Base-by-base conservation (phyloP, 1,140 invertebrate species). In the Drosophila tristis region DNA sequence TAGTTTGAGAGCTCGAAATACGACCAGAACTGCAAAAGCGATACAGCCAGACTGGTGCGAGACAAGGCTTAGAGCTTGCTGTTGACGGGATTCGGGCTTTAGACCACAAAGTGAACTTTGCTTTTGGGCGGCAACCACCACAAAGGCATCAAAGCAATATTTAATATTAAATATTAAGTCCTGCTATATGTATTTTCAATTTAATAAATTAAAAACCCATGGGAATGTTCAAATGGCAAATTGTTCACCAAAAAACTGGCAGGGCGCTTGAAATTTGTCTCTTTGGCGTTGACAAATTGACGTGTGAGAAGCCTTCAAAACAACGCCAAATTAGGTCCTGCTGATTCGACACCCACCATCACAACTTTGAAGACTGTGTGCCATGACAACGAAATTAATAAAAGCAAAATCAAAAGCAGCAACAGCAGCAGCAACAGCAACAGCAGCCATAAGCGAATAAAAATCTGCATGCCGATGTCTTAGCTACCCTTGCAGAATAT, bases 351-450 rank as follows among this genome's bases (percentile, higher is more conserved):
- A 70, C 65, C 66, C 68, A 72, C 66, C 45, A 42, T 26, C 44
- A 26, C 47, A 61, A 74, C 60, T 65, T 74, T 54, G 39, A 54
- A 74, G 64, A 54, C 57, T 65, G 48, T 68, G 31, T 80, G 81
- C 59, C 56, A 86, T 85, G 77, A 56, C 81, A 80, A 86, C 80
- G 68, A 65, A 87, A 87, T 86, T 75, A 86, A 87, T 78, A 78
- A 78, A 75, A 48, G 66, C 43, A 56, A 57, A 64, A 53, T 57
- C 15, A 15, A 56, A 55, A 75, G 53, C 45, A 75, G 31, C 55
- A 50, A 44, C 51, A 74, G 26, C n/a, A 54, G 23, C 57, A 60
- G 49, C 47, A 56, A 58, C 44, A 71, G 26, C n/a, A 54, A 23
- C 57, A 60, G 49, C 47, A 56, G 61, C 44, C 66, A 62, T 20